Percentiles rank a stretch among this genome's conserved stretches.
Conservation (phyloP, 2,113 vertebrate species). For the Pteruthius melanotis region DNA sequence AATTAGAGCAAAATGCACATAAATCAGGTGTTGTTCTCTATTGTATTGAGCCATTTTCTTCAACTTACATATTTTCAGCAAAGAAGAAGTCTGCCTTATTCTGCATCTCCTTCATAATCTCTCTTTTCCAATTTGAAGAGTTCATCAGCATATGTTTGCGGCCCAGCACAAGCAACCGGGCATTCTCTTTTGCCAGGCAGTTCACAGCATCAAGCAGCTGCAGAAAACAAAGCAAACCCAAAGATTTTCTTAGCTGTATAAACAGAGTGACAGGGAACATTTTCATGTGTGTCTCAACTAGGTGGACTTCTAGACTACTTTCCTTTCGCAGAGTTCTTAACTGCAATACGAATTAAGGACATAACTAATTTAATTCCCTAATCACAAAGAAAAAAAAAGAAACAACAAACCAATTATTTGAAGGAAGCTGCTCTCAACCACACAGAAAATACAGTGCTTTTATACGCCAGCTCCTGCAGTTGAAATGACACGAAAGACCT, state of each 20-base stretch:
- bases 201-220: conserved; percentile 85
- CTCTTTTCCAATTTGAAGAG: conserved; percentile 73
- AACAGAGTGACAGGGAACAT: not conserved
- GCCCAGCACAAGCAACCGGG: conserved; percentile 86
- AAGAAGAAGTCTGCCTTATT: conserved; percentile 91
- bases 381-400: not conserved
- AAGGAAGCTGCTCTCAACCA: not conserved
- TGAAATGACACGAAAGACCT: not conserved
- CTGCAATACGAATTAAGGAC: not conserved
- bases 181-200: conserved; percentile 74
- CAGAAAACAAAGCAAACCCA: conserved; percentile 56
- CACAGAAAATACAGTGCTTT: not conserved
- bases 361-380: not conserved
- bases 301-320: not conserved
- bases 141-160: conserved; percentile 88
- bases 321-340: not conserved
- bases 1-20: not conserved
- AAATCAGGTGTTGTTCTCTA: not conserved
- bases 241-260: not conserved
- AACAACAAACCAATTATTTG: not conserved
- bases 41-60: not conserved
- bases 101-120: conserved; percentile 79
- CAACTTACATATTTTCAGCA: conserved; percentile 89
- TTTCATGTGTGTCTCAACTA: not conserved
- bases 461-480: not conserved